Evolutionary conservation across 2,888 invertebrate species (phyloP), one percentile per base, ranked within the genome.

Genomic region (Melikaiella ostensackeni): DNA sequence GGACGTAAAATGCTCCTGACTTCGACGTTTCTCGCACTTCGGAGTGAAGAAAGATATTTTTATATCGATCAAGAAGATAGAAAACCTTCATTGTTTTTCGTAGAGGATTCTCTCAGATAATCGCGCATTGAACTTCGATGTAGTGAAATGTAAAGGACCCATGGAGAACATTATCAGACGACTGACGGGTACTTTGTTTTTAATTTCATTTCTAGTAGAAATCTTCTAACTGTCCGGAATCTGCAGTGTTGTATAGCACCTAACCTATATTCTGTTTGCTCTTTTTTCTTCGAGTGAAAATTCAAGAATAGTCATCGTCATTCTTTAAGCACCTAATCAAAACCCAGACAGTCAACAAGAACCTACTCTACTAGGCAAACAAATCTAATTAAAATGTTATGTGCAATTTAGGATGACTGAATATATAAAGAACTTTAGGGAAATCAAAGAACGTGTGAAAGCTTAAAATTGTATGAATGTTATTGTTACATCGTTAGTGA

Each of bases 1-100:
- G 66, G 74, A 73, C 79, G 75, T 59, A 75, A 63, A 74, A 35
- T 70, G 7, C 21, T 64, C 79, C 74, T 64, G 74, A 61, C 57
- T 59, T 57, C 35, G 38, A 46, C 46, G 75, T 57, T 75, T 70
- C 24, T 50, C 57, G 62, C 38, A 64, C 35, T 61, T 74, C 77
- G 46, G 16, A 64, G 38, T 30, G 70, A 55, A 50, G 70, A 70
- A 70, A 42, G 64, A 42, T 70, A 70, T 70, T 70, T 70, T 70
- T 70, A 70, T 70, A 70, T 70, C 70, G 30, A 30, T 70, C 30
- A 21, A 70, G 33, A 27, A 46, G 46, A 21, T 30, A 70, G 50
- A 11, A 55, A 70, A 30, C 24, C 46, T 27, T 70, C 55, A 6
- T 27, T 50, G 27, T 50, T 46, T 55, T 30, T 27, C 50, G 6